These are phyloP conservation scores for Pantherophis alleghaniensis DNA, from an alignment of 2,797 vertebrate genomes.

Conservation along the genomic window DNA sequence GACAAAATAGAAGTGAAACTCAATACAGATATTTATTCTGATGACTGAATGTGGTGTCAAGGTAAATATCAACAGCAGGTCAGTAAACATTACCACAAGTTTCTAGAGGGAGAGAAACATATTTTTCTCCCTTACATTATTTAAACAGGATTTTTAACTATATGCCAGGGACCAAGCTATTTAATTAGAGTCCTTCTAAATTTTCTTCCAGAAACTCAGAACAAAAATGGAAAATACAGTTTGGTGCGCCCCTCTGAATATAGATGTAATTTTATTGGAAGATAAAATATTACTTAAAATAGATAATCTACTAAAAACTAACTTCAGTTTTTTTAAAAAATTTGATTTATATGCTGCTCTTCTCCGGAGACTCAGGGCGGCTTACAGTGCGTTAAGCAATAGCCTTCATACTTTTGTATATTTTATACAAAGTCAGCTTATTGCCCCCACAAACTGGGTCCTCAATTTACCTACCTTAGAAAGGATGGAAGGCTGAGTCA, in stretches of 20 bases:
- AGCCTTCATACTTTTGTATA: too few species aligned
- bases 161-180: not conserved
- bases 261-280: not conserved
- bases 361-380: too few species aligned
- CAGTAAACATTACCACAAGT: constrained; percentile 29
- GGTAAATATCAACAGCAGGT: constrained; percentile 48
- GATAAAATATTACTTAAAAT: not conserved
- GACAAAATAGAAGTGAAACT: constrained; percentile 42
- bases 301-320: not conserved
- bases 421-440: too few species aligned
- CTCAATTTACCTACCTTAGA: too few species aligned
- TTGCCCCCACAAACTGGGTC: too few species aligned
- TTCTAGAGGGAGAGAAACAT: constrained; percentile 19
- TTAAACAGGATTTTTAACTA: constrained; percentile 6
- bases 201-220: not conserved
- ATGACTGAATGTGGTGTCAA: constrained; percentile 33
- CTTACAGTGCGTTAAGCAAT: too few species aligned
- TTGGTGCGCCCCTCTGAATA: not conserved
- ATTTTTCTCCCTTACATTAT: not conserved
- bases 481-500: too few species aligned
- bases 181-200: not conserved
- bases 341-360: too few species aligned
- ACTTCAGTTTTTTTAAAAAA: not conserved
- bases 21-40: constrained; percentile 46
- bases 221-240: not conserved